These are phyloP conservation scores for Amphipoea oculea DNA, from an alignment of 2,888 invertebrate genomes.

Conservation along the genomic window DNA sequence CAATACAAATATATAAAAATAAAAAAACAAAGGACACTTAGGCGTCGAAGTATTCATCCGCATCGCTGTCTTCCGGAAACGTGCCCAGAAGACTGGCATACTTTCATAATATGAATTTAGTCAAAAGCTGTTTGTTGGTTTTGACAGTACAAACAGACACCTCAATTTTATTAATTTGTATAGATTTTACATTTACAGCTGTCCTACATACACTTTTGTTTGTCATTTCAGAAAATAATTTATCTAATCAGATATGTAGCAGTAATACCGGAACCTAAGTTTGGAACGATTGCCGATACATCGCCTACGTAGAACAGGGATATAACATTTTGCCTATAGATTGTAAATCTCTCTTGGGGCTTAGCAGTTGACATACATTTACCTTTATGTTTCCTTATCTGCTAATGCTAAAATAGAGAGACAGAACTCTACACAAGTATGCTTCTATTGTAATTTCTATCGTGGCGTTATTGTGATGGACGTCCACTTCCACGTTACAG, in stretches of 20 bases:
- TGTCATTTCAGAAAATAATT: background rate
- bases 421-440: background rate
- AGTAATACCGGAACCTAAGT: slow-evolving; percentile 1
- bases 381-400: slow-evolving; percentile 17
- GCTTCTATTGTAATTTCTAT: background rate
- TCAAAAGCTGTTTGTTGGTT: no score
- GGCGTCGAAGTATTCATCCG: no score
- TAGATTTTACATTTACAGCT: slow-evolving; percentile 1
- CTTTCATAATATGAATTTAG: background rate
- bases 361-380: slow-evolving; percentile 23
- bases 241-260: background rate
- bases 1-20: no score
- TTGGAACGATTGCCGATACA: slow-evolving; percentile 2
- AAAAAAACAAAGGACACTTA: no score
- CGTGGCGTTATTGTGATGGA: background rate
- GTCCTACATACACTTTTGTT: background rate
- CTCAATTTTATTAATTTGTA: background rate
- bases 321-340: slow-evolving; percentile 5
- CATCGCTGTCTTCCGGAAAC: no score
- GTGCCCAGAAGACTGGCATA: no score
- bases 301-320: slow-evolving; percentile 25
- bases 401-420: background rate
- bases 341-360: slow-evolving; percentile 23
- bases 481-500: no score
- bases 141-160: background rate